Conservation (phyloP, 2,113 vertebrate species). For the Atrichornis clamosus region DNA sequence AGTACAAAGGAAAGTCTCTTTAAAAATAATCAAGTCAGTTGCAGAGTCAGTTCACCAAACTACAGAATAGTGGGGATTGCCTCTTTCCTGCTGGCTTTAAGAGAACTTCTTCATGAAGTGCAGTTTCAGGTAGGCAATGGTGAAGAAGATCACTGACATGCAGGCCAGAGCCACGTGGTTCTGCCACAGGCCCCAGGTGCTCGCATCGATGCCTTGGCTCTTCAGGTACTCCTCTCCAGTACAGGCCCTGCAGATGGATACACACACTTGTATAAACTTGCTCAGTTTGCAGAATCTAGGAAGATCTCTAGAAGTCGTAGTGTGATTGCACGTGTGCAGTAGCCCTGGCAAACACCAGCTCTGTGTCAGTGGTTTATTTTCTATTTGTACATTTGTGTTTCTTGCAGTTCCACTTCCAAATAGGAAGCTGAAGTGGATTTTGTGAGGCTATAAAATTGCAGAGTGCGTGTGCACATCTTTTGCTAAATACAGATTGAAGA, state of each 20-base stretch:
- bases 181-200: conserved; percentile 86
- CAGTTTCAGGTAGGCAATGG: conserved; percentile 85
- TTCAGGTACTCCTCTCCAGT: conserved; percentile 75
- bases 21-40: neutral
- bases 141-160: conserved; percentile 83
- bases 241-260: conserved; percentile 65
- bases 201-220: conserved; percentile 78
- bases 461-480: neutral
- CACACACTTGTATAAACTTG: neutral
- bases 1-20: neutral
- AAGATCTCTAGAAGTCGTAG: neutral
- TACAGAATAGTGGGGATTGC: neutral
- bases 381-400: neutral
- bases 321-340: neutral
- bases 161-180: conserved; percentile 82
- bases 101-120: conserved; percentile 88
- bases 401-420: neutral
- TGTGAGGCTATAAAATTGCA: neutral
- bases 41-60: neutral
- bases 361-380: neutral
- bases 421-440: neutral
- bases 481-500: neutral
- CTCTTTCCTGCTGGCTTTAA: conserved; percentile 41
- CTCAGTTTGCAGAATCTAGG: neutral
- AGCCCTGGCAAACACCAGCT: neutral